These are phyloP conservation scores for Sminthopsis crassicaudata DNA, from an alignment of 2,113 vertebrate species.

Conservation along the genomic window DNA sequence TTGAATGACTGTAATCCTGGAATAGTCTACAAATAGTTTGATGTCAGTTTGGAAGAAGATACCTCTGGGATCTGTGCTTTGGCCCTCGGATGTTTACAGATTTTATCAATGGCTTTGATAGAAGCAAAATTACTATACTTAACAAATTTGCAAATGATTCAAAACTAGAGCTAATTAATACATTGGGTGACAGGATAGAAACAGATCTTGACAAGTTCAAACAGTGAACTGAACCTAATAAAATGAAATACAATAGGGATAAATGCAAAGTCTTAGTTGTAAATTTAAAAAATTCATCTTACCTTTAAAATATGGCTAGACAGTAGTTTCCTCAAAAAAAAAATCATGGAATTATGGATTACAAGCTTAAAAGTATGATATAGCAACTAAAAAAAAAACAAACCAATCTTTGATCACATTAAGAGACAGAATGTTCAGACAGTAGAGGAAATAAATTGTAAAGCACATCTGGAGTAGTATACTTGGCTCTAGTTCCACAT, in stretches of 20 bases:
- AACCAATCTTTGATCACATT: background rate
- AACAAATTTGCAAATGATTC: background rate
- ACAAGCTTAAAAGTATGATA: background rate
- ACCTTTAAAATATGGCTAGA: background rate
- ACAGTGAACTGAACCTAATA: background rate
- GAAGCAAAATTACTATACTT: background rate
- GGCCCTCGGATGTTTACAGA: background rate
- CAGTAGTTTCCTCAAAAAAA: background rate
- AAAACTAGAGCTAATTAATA: background rate
- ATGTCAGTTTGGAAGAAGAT: background rate
- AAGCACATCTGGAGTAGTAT: background rate
- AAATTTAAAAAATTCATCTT: background rate
- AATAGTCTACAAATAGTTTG: background rate
- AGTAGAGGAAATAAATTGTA: background rate
- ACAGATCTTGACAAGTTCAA: background rate
- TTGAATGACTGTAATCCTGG: background rate
- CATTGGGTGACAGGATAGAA: background rate
- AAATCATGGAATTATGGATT: background rate
- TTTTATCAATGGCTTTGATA: background rate
- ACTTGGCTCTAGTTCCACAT: background rate
- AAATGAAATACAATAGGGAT: background rate
- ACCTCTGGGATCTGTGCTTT: background rate
- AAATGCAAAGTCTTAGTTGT: background rate
- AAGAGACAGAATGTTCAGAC: background rate
- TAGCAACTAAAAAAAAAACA: background rate